phyloP scores from a whole-genome alignment of 2,113 vertebrate species.

The Ammodytes dubius region DNA sequence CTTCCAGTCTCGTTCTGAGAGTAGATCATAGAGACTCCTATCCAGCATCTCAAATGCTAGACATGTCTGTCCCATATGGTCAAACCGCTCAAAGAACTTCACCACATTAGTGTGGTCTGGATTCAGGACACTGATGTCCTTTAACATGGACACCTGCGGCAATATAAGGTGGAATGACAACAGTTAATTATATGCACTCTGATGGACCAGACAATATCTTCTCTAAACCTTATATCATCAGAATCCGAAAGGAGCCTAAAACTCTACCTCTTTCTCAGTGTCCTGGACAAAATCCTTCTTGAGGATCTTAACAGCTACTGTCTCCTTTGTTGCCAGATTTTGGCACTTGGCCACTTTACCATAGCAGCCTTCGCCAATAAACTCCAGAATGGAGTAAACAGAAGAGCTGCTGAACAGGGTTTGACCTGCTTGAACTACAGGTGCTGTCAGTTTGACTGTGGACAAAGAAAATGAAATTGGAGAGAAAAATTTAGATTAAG shows the following conservation, averaged over 20 bases:
- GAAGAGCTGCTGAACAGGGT: not conserved
- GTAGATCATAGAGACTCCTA: not conserved
- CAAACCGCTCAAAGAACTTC: conserved; percentile 19
- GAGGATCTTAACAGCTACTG: conserved; percentile 25
- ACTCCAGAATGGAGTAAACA: not conserved
- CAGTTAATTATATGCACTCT: not conserved
- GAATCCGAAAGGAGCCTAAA: not conserved
- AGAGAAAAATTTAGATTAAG: no score
- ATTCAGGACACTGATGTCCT: conserved; percentile 15
- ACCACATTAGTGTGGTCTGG: conserved; percentile 2
- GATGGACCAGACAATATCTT: not conserved
- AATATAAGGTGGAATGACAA: not conserved
- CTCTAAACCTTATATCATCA: not conserved
- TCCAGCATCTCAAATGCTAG: conserved; percentile 45
- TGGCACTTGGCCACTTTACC: conserved; percentile 15
- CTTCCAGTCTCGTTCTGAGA: not conserved
- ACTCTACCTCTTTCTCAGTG: conserved; percentile 4
- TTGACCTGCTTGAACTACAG: not conserved
- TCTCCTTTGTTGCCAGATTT: not conserved
- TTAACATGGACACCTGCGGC: conserved; percentile 20
- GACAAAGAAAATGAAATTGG: no score
- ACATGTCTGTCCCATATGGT: not conserved
- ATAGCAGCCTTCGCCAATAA: not conserved
- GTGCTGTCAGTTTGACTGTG: no score
- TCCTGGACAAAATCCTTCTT: not conserved